Percentiles rank a stretch among this genome's conserved stretches.
phyloP scores from a whole-genome alignment of 2,113 vertebrate genomes.

The Collichthys lucidus region DNA sequence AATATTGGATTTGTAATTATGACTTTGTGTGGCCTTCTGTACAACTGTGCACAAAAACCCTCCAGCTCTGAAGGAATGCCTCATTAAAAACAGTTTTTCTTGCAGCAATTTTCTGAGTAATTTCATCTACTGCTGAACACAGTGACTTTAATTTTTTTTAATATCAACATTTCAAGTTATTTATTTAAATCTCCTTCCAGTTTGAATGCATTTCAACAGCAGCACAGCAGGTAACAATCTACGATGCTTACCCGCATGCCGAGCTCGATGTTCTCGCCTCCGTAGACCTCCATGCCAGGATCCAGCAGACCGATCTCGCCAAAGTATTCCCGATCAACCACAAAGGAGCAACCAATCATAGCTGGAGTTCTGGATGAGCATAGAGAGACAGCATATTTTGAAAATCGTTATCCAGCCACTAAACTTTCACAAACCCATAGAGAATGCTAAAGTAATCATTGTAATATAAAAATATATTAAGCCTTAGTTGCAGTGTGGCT shows the following conservation, averaged over 20 bases:
- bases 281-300: conserved; percentile 98
- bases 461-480: background rate
- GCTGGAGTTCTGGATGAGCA: conserved; percentile 90
- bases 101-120: conserved; percentile 25
- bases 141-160: conserved; percentile 12
- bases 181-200: conserved; percentile 7
- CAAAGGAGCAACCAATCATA: conserved; percentile 98
- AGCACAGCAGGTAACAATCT: background rate
- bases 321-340: conserved; percentile 96
- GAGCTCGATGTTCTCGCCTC: conserved; percentile 97
- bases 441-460: conserved; percentile 8
- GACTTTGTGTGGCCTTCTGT: conserved; percentile 45
- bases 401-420: background rate
- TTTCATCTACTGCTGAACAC: conserved; percentile 10
- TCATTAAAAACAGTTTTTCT: conserved; percentile 49
- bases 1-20: conserved; percentile 62
- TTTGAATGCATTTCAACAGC: conserved; percentile 1
- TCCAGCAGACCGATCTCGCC: conserved; percentile 96
- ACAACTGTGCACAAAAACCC: conserved; percentile 1
- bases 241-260: conserved; percentile 93
- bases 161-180: conserved; percentile 9
- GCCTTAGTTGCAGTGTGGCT: no score
- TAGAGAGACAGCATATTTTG: conserved; percentile 22
- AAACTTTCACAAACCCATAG: background rate
- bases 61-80: conserved; percentile 26